Percentiles rank a stretch among this genome's conserved stretches.
Conservation (phyloP, 2,888 invertebrate genomes). For the Chloroclystis v-ata region DNA sequence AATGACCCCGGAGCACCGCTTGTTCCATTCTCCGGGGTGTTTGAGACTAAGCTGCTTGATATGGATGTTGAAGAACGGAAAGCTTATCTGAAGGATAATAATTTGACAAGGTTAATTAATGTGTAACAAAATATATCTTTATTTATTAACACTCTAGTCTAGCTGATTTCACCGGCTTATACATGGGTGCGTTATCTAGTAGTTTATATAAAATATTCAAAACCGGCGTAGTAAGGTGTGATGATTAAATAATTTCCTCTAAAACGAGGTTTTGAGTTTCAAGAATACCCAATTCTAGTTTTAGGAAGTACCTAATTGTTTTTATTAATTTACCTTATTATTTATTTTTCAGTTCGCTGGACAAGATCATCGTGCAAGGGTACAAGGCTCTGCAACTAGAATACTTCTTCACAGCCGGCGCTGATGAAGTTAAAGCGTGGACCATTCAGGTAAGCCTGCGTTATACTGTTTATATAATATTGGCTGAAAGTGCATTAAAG, state of each 20-base stretch:
- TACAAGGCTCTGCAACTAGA: conserved; percentile 97
- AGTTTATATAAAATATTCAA: no score
- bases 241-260: no score
- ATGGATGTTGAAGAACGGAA: conserved; percentile 87
- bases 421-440: conserved; percentile 99
- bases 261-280: no score
- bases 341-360: conserved; percentile 84
- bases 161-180: no score
- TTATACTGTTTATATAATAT: not conserved
- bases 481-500: no score
- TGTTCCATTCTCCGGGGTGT: conserved; percentile 96
- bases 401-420: conserved; percentile 98
- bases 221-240: no score
- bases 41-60: conserved; percentile 91
- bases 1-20: conserved; percentile 95
- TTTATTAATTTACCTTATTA: not conserved
- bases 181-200: no score
- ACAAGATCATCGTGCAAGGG: conserved; percentile 98
- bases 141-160: no score
- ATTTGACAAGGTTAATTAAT: conserved; percentile 83
- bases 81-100: conserved; percentile 89
- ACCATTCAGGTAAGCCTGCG: conserved; percentile 89
- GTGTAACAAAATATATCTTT: no score
- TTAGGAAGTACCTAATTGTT: not conserved
- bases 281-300: no score